Conservation (phyloP, 2,888 invertebrate genomes). For the Agrypnus murinus region DNA sequence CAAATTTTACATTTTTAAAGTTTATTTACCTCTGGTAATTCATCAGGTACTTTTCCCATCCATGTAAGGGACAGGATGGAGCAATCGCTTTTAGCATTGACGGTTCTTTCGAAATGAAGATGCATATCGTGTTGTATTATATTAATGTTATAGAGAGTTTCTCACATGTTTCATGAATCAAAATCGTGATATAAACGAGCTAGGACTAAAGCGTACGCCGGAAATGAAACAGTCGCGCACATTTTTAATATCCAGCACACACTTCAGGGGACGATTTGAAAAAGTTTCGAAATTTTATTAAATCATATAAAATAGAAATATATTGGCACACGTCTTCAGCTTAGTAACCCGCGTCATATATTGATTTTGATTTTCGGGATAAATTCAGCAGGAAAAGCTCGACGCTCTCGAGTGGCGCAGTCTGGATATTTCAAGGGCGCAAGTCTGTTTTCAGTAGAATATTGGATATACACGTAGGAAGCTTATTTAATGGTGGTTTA, state of each 20-base stretch:
- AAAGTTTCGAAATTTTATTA: conserved; percentile 25
- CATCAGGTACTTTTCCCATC: conserved; percentile 99
- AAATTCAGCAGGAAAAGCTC: conserved; percentile 57
- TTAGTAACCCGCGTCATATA: conserved; percentile 63
- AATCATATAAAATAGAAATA: conserved; percentile 40
- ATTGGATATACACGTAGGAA: conserved; percentile 27
- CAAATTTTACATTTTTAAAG: conserved; percentile 7
- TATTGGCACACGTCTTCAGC: conserved; percentile 57
- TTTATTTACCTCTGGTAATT: conserved; percentile 88
- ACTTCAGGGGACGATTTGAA: not conserved
- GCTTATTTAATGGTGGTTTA: conserved; percentile 7
- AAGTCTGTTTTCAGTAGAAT: conserved; percentile 43
- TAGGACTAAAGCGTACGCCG: not conserved
- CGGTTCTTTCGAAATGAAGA: conserved; percentile 95
- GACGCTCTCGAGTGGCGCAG: conserved; percentile 48
- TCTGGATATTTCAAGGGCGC: conserved; percentile 42
- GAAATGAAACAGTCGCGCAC: conserved; percentile 9
- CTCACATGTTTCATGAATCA: conserved; percentile 41
- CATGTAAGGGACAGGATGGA: conserved; percentile 95
- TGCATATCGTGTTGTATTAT: conserved; percentile 79
- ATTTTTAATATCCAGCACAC: not conserved
- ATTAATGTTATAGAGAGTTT: not conserved
- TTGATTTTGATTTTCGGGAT: conserved; percentile 66
- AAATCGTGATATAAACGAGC: not conserved
- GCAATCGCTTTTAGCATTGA: conserved; percentile 96